Percentiles rank a stretch among this genome's conserved stretches.
Conservation (phyloP, 2,888 invertebrate species). For the Dysmachus trigonus region DNA sequence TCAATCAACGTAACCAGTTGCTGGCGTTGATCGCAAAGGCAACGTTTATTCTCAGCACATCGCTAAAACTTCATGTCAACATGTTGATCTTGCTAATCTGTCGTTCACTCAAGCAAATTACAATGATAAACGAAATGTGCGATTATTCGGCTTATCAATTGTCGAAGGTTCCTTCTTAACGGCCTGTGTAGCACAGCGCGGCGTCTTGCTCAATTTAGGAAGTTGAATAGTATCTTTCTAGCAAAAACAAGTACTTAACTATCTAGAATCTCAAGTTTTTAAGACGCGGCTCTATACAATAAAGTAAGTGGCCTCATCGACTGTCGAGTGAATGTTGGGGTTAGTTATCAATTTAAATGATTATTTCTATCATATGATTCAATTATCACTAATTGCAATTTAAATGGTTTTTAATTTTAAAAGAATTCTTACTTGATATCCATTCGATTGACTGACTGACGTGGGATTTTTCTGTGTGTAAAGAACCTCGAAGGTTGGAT, state of each 20-base stretch:
- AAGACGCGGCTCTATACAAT: not conserved
- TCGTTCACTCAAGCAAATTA: conserved; percentile 32
- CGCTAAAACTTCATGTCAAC: conserved; percentile 16
- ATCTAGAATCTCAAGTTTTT: not conserved
- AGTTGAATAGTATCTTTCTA: not conserved
- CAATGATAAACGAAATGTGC: conserved; percentile 18
- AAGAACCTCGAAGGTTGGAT: not conserved
- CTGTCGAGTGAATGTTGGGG: not conserved
- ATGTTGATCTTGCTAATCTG: conserved; percentile 32
- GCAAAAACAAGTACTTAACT: not conserved
- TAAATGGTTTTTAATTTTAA: not conserved
- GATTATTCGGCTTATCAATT: conserved; percentile 24
- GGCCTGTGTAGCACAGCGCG: too few relatives aligned
- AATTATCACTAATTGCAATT: not conserved
- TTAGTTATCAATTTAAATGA: not conserved
- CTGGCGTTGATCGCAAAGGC: not conserved
- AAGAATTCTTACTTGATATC: not conserved
- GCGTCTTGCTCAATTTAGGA: not conserved
- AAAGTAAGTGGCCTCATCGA: not conserved
- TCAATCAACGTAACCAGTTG: not conserved
- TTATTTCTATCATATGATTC: not conserved
- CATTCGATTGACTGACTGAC: not conserved
- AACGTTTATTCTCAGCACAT: not conserved
- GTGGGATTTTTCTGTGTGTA: not conserved
- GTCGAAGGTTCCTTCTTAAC: not conserved